Percentiles rank a stretch among this genome's conserved stretches.
phyloP scores from a whole-genome alignment of 2,113 vertebrate species.

The Fulmarus glacialis region DNA sequence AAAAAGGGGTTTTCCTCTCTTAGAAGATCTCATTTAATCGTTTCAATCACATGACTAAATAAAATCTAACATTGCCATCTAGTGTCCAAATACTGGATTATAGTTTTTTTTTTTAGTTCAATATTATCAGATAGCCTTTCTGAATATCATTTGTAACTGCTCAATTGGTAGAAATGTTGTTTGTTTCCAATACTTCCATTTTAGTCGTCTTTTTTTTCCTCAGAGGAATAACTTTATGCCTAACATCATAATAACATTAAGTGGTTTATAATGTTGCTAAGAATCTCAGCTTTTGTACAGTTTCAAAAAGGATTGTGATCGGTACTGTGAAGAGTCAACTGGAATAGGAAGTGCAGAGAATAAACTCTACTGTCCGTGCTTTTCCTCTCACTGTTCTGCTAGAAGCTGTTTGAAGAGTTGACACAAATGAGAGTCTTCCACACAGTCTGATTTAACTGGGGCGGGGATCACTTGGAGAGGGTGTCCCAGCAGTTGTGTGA shows the following conservation, averaged over 20 bases:
- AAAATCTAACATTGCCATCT: constrained; percentile 66
- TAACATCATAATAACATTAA: neutral
- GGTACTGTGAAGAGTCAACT: neutral
- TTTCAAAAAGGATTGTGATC: neutral
- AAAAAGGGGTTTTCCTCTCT: neutral
- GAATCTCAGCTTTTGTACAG: neutral
- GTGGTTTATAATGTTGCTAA: neutral
- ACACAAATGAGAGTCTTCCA: neutral
- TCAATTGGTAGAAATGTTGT: neutral
- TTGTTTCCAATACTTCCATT: neutral
- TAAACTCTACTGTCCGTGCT: neutral
- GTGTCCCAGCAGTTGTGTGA: neutral
- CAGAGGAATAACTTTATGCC: neutral
- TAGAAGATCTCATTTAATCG: neutral
- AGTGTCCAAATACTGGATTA: neutral
- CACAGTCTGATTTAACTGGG: neutral
- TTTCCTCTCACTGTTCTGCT: neutral
- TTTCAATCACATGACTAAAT: constrained; percentile 59
- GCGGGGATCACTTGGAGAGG: neutral
- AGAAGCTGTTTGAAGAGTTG: neutral
- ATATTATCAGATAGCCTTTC: neutral
- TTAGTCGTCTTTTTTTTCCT: neutral
- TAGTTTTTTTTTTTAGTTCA: neutral
- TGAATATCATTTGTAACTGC: neutral
- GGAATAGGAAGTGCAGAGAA: neutral